phyloP scores from a whole-genome alignment of 2,797 vertebrate species.

The Natrix natrix region DNA sequence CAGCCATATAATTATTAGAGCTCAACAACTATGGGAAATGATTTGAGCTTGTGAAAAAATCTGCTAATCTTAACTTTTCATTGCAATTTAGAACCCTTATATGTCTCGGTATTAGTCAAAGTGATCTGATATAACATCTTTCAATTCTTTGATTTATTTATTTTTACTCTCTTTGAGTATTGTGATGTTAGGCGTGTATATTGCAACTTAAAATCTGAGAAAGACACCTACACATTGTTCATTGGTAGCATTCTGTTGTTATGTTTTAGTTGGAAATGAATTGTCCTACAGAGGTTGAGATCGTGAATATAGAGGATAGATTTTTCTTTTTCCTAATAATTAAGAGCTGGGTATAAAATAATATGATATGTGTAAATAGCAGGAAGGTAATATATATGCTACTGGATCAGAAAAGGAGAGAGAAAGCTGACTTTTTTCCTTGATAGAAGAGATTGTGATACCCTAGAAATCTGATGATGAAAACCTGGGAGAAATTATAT shows the following conservation, averaged over 20 bases:
- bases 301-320: not conserved
- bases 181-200: not conserved
- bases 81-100: not conserved
- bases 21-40: not conserved
- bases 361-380: not conserved
- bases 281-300: not conserved
- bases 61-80: not conserved
- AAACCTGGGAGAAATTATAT: not conserved
- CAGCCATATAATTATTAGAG: not conserved
- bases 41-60: not conserved
- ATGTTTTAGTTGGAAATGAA: not conserved
- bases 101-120: not conserved
- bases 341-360: not conserved
- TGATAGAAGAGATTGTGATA: not conserved
- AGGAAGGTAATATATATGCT: not conserved
- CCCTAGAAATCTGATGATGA: not conserved
- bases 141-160: not conserved
- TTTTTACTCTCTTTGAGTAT: not conserved
- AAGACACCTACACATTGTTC: not conserved
- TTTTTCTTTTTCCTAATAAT: not conserved
- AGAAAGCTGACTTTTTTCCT: not conserved
- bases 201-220: not conserved
- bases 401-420: not conserved
- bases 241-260: not conserved
- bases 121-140: not conserved